A percentile compares a stretch with the other conserved stretches of the same genome.
phyloP scores from a whole-genome alignment of 2,888 invertebrate genomes.

The Parnassius smintheus region DNA sequence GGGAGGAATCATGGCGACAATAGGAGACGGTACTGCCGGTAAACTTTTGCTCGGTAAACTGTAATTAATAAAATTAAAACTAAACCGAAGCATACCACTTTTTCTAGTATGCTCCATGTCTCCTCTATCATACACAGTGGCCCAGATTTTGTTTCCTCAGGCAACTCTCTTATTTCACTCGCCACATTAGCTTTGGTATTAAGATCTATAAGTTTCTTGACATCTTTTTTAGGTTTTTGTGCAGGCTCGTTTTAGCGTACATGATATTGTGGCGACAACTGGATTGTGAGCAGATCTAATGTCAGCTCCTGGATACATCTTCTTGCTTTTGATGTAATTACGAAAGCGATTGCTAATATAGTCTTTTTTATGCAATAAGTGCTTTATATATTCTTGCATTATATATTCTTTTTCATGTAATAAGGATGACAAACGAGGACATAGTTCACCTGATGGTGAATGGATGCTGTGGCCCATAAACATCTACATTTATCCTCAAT shows the following conservation, averaged over 20 bases:
- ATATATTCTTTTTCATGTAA: no score
- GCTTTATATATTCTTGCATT: constrained; percentile 20
- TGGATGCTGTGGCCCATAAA: no score
- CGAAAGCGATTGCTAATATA: constrained; percentile 22
- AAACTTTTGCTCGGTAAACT: no score
- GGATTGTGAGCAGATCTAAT: constrained; percentile 10
- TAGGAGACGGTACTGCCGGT: no score
- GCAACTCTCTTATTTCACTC: not conserved
- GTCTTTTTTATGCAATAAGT: no score
- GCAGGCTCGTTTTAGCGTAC: not conserved
- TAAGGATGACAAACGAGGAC: no score
- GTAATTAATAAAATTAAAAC: no score
- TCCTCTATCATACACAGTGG: not conserved
- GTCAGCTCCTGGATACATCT: not conserved
- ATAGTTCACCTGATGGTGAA: no score
- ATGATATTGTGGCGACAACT: not conserved
- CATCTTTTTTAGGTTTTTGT: not conserved
- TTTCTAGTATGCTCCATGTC: not conserved
- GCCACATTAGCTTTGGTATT: not conserved
- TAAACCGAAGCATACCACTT: not conserved
- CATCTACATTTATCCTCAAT: no score
- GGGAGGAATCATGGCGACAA: no score
- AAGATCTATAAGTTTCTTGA: not conserved
- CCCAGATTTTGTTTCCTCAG: no score
- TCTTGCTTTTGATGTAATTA: constrained; percentile 5